phyloP scores from a whole-genome alignment of 2,888 invertebrate species.

The Dendrolimus houi region DNA sequence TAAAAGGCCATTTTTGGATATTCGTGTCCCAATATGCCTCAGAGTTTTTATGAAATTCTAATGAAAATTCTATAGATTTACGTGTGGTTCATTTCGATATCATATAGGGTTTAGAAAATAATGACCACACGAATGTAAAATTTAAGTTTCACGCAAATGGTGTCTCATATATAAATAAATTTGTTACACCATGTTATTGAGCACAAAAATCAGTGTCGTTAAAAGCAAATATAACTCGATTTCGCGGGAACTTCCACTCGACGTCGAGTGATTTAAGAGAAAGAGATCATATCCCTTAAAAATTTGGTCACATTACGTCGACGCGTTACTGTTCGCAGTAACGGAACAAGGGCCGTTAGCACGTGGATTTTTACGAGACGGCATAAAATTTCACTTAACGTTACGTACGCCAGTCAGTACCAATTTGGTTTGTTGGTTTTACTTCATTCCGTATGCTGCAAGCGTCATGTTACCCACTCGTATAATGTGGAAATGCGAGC shows the following conservation, averaged over 20 bases:
- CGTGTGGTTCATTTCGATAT: too few relatives aligned
- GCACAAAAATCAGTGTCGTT: too few relatives aligned
- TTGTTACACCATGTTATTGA: too few relatives aligned
- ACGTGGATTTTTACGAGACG: constrained; percentile 50
- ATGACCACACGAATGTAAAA: too few relatives aligned
- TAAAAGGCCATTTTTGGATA: too few relatives aligned
- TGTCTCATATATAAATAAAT: too few relatives aligned
- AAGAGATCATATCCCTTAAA: not conserved
- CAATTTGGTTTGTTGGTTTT: constrained; percentile 46
- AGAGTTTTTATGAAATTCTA: too few relatives aligned
- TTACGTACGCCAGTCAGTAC: constrained; percentile 32
- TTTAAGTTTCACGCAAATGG: too few relatives aligned
- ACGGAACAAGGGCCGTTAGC: constrained; percentile 16
- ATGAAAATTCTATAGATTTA: too few relatives aligned
- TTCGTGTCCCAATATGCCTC: too few relatives aligned
- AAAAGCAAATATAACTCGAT: too few relatives aligned
- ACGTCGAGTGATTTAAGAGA: not conserved
- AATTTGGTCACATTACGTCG: constrained; percentile 2
- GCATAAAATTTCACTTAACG: constrained; percentile 60
- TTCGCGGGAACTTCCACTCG: not conserved
- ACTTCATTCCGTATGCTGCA: constrained; percentile 41
- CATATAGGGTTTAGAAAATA: too few relatives aligned
- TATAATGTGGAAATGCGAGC: constrained; percentile 36
- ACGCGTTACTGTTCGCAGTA: constrained; percentile 11
- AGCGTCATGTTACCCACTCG: constrained; percentile 30